These are phyloP conservation scores for Phrynocephalus versicolor DNA, from an alignment of 2,113 vertebrate species.

Conservation along the genomic window DNA sequence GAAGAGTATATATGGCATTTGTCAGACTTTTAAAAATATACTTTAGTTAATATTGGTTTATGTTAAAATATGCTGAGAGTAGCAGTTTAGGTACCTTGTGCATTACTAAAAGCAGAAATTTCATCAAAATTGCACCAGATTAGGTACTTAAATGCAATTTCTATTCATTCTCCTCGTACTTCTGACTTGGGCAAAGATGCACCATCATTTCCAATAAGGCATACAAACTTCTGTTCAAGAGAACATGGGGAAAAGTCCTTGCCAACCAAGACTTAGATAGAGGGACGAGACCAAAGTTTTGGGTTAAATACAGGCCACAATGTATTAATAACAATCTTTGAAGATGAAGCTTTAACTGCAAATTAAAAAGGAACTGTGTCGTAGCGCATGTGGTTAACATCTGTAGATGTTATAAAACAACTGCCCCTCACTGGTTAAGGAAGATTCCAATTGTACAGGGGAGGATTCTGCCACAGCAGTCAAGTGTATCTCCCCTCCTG, in stretches of 20 bases:
- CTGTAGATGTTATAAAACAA: too few species aligned
- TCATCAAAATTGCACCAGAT: neutral
- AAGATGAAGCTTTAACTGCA: too few species aligned
- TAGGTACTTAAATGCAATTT: neutral
- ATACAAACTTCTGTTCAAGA: neutral
- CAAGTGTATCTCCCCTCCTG: too few species aligned
- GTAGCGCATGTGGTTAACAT: too few species aligned
- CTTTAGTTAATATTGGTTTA: neutral
- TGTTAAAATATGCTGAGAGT: constrained; percentile 11
- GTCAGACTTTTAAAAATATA: constrained; percentile 7
- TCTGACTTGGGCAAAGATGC: neutral
- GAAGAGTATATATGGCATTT: constrained; percentile 18
- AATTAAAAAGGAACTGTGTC: too few species aligned
- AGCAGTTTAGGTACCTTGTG: neutral
- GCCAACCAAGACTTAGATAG: too few species aligned
- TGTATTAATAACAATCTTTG: too few species aligned
- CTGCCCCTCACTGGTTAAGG: too few species aligned
- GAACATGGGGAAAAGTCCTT: neutral
- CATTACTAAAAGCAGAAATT: neutral
- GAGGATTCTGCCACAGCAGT: too few species aligned
- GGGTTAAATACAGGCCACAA: too few species aligned
- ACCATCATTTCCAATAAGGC: constrained; percentile 10
- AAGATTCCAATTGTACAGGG: too few species aligned
- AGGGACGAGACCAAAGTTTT: too few species aligned
- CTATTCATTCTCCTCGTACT: neutral